Evolutionary conservation across 1,140 invertebrate genomes (phyloP).

Genomic region (Pseudomyrmex sp.): DNA sequence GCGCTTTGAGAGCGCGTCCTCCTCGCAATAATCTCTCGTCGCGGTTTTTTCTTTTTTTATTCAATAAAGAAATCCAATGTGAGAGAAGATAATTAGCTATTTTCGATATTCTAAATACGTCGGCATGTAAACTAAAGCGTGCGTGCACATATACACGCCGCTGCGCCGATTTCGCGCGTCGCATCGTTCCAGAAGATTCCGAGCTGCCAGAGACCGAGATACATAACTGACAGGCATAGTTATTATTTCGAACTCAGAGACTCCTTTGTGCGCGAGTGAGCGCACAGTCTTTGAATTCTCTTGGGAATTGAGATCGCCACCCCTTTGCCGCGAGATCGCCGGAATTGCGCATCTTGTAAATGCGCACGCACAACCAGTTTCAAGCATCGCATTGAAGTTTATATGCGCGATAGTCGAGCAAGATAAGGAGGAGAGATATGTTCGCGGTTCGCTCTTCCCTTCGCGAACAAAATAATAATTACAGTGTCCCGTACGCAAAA

Average conservation of each 20-base stretch:
- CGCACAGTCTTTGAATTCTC: conserved; percentile 22
- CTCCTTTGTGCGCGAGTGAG: conserved; percentile 23
- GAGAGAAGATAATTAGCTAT: background rate
- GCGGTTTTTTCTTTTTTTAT: background rate
- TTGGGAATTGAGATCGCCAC: conserved; percentile 18
- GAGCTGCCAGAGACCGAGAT: background rate
- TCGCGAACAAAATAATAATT: conserved; percentile 14
- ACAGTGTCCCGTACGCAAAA: background rate
- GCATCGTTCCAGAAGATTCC: conserved; percentile 1
- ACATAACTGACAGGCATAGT: conserved; percentile 42
- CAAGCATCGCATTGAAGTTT: background rate
- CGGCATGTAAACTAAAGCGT: background rate
- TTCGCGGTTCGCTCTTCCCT: background rate
- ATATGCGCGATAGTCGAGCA: background rate
- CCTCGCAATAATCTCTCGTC: too few relatives aligned
- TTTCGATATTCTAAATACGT: conserved; percentile 4
- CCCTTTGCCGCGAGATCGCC: background rate
- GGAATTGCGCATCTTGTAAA: conserved; percentile 1
- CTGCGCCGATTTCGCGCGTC: conserved; percentile 11
- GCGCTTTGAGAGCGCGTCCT: too few relatives aligned
- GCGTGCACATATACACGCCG: background rate
- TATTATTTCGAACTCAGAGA: conserved; percentile 45
- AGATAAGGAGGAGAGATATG: background rate
- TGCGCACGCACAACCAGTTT: background rate
- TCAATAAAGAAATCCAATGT: background rate